These are phyloP conservation scores for Perca schrenkii DNA, from an alignment of 2,113 vertebrate species.

Conservation along the genomic window DNA sequence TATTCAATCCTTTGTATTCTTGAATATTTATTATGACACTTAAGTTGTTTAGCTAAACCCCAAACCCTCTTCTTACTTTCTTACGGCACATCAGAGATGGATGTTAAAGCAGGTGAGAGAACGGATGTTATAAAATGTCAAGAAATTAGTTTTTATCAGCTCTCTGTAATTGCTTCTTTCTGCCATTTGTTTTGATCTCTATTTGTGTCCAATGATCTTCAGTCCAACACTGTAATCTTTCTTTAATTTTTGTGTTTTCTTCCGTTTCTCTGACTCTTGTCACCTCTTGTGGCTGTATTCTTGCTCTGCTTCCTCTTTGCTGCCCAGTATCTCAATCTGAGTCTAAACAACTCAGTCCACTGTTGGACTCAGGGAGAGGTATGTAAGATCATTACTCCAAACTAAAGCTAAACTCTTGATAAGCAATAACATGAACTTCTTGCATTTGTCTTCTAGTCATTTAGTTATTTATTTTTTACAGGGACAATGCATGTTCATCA, in stretches of 20 bases:
- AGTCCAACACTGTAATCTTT: background rate
- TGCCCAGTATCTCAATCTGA: slow-evolving; percentile 69
- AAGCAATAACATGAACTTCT: no score
- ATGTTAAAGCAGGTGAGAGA: slow-evolving; percentile 73
- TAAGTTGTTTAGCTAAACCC: slow-evolving; percentile 17
- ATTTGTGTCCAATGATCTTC: background rate
- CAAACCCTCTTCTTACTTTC: slow-evolving; percentile 17
- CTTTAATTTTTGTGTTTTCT: background rate
- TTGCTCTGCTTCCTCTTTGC: slow-evolving; percentile 44
- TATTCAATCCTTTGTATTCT: background rate
- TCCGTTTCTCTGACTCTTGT: slow-evolving; percentile 6
- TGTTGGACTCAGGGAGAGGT: slow-evolving; percentile 73
- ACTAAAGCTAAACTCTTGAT: no score
- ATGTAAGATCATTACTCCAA: slow-evolving; percentile 32
- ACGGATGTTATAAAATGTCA: background rate
- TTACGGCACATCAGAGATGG: slow-evolving; percentile 52
- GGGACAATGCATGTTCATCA: no score
- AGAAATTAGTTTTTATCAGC: background rate
- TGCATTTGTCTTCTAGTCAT: no score
- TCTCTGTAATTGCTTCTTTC: background rate
- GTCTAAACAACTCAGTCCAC: slow-evolving; percentile 68
- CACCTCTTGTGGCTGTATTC: slow-evolving; percentile 21
- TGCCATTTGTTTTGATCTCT: background rate
- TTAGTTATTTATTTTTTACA: no score
- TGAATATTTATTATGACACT: background rate